phyloP scores from a whole-genome alignment of 2,888 invertebrate species.

The Euspilapteryx auroguttella region DNA sequence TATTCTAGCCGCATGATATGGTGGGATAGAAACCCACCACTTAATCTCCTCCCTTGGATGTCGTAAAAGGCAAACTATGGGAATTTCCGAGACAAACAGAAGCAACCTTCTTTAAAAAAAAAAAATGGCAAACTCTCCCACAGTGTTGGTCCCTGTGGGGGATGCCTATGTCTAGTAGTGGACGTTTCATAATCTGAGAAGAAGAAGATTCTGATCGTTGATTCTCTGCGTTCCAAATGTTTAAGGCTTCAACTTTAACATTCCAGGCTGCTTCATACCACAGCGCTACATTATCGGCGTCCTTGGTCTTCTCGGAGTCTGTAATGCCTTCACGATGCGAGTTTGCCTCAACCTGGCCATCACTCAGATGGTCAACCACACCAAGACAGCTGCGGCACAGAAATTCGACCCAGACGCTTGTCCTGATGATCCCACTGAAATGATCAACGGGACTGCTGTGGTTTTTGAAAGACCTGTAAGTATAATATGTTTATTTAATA shows the following conservation, averaged over 20 bases:
- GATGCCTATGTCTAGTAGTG: too few relatives aligned
- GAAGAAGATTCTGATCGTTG: too few relatives aligned
- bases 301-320: conserved; percentile 72
- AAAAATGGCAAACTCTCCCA: too few relatives aligned
- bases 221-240: too few relatives aligned
- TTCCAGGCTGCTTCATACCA: conserved; percentile 61
- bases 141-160: too few relatives aligned
- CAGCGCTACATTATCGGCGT: conserved; percentile 70
- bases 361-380: conserved; percentile 63
- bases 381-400: conserved; percentile 15
- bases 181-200: too few relatives aligned
- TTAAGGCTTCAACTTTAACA: neutral
- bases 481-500: conserved; percentile 7
- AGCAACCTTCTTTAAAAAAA: too few relatives aligned
- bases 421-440: conserved; percentile 17
- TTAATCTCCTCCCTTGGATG: too few relatives aligned
- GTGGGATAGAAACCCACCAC: too few relatives aligned
- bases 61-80: too few relatives aligned
- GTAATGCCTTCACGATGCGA: conserved; percentile 75
- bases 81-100: too few relatives aligned
- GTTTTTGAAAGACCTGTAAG: conserved; percentile 24
- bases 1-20: too few relatives aligned
- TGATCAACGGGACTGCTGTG: conserved; percentile 13
- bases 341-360: conserved; percentile 73
- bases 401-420: conserved; percentile 31